Percentiles rank a stretch among this genome's conserved stretches.
Evolutionary conservation across 2,797 vertebrate genomes (phyloP).

Genomic region (Psittacula echo): DNA sequence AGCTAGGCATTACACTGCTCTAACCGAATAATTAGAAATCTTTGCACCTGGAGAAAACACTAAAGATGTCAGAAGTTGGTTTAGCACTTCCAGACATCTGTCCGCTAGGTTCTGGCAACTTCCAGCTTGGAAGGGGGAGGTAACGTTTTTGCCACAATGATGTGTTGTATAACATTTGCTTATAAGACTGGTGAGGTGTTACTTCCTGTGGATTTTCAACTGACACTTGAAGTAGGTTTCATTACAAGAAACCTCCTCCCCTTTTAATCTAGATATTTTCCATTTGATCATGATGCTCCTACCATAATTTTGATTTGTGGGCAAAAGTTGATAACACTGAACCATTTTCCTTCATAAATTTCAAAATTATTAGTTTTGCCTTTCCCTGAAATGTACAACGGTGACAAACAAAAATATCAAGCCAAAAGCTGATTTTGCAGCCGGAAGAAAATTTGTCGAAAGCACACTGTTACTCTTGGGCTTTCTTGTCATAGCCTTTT

Average conservation of each 20-base stretch:
- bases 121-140: accelerated
- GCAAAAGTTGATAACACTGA: not conserved
- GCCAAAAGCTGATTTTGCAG: not conserved
- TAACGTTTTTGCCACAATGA: not conserved
- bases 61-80: not conserved
- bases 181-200: not conserved
- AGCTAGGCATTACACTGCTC: not conserved
- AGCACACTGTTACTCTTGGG: not conserved
- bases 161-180: not conserved
- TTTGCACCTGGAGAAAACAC: not conserved
- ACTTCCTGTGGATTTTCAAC: not conserved
- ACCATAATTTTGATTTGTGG: not conserved
- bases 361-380: not conserved
- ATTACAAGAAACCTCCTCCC: not conserved
- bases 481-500: not conserved
- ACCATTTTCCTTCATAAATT: not conserved
- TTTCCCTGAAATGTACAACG: not conserved
- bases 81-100: not conserved
- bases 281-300: not conserved
- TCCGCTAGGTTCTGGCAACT: not conserved
- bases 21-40: not conserved
- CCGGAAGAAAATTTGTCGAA: not conserved
- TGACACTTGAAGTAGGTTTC: not conserved
- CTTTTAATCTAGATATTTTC: not conserved
- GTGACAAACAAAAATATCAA: not conserved